These are phyloP conservation scores for Crossaster papposus DNA, from an alignment of 53 echinoderm and acorn worm species.

Conservation along the genomic window DNA sequence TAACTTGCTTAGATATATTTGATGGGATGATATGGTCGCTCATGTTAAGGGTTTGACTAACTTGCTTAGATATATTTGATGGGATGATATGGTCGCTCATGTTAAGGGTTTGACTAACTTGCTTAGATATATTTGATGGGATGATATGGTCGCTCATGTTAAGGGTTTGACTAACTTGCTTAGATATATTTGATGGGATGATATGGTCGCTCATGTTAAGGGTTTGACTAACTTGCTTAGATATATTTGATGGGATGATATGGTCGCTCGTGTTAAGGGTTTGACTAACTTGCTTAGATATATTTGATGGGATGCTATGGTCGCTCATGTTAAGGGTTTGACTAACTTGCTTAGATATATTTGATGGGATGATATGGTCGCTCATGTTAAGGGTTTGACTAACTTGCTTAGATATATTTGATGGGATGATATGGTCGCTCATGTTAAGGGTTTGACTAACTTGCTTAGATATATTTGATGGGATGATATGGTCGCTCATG, in stretches of 20 bases:
- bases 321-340: not conserved
- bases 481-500: not conserved
- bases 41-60: conserved; percentile 22
- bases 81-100: not conserved
- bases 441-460: conserved; percentile 44
- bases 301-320: too few species aligned
- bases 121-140: too few species aligned
- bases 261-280: not conserved
- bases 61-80: too few species aligned
- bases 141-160: not conserved
- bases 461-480: too few species aligned
- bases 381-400: not conserved
- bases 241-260: too few species aligned
- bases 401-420: too few species aligned
- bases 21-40: not conserved
- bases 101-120: conserved; percentile 61
- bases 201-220: not conserved
- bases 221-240: conserved; percentile 74
- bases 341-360: too few species aligned
- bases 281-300: conserved; percentile 83
- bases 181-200: too few species aligned
- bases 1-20: too few species aligned
- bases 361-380: not conserved
- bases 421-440: not conserved
- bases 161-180: conserved; percentile 67